Evolutionary conservation across 2,888 invertebrate species (phyloP), one percentile per base, ranked within the genome.

Genomic region (Stomorhina lunata): DNA sequence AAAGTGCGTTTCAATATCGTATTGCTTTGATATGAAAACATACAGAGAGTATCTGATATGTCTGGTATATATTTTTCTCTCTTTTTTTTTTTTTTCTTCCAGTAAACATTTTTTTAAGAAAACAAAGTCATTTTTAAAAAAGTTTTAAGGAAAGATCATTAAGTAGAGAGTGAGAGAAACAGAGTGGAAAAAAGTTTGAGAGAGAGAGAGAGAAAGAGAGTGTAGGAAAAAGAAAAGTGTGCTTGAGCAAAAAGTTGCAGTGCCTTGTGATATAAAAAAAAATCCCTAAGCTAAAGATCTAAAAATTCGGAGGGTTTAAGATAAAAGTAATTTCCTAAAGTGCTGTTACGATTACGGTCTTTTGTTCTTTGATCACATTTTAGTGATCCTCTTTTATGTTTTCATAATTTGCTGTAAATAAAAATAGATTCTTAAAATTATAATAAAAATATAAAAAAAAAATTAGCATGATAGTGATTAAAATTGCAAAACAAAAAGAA

Each of bases 211-310:
- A 34, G 20, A 66, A 9, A 80, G 27, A 80, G 59, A 72, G 9
- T 34, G 32, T 12, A 17, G n/a, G 34, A 66, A 55, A 53, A 34
- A 37, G 20, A 59, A n/a, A 66, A 40, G 83, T 80, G 84, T 85
- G 85, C 85, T 84, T 81, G 75, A 80, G 85, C 85, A 84, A 82
- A 86, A 84, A 79, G 45, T 72, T 77, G 73, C 82, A 75, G 82
- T 82, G 82, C 82, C 79, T 82, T 75, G 32, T 57, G 17, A 80
- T 83, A 63, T 53, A 29, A 20, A 55, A 63, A 65, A 65, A 22
- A 65, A 53, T 75, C 66, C 82, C 79, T 82, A 76, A 83, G 77
- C 86, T 53, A 71, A 50, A 57, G 55, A 50, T 75, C 55, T n/a
- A n/a, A 37, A 43, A 43, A 50, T 59, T 66, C 76, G 40, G 27